Percentiles rank a stretch among this genome's conserved stretches.
phyloP scores from a whole-genome alignment of 1,140 invertebrate species.

The Scaptomyza pallida region DNA sequence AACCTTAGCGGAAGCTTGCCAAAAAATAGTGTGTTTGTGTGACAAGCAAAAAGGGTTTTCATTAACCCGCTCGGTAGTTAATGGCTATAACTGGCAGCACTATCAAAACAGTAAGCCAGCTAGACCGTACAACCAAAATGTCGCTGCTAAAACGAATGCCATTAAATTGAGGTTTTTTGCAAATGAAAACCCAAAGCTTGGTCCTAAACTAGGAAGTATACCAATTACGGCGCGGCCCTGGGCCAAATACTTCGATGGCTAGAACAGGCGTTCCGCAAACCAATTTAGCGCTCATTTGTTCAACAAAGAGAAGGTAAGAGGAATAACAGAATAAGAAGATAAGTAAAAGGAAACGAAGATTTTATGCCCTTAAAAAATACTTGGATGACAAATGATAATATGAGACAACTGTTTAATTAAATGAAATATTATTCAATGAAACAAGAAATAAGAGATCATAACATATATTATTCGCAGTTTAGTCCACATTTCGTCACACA shows the following conservation, averaged over 20 bases:
- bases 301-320: slow-evolving; percentile 2
- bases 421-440: too few species aligned
- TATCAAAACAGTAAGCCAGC: background rate
- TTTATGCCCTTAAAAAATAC: too few species aligned
- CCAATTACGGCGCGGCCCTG: slow-evolving; percentile 35
- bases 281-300: slow-evolving; percentile 44
- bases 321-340: too few species aligned
- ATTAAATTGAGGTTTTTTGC: slow-evolving; percentile 40
- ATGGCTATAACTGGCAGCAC: slow-evolving; percentile 8
- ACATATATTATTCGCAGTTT: too few species aligned
- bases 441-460: too few species aligned
- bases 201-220: slow-evolving; percentile 2
- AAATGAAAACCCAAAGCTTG: slow-evolving; percentile 11
- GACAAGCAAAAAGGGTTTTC: slow-evolving; percentile 10
- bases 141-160: slow-evolving; percentile 33
- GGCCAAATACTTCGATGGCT: slow-evolving; percentile 1
- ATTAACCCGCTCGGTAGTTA: slow-evolving; percentile 22
- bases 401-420: too few species aligned
- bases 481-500: background rate
- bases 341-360: too few species aligned
- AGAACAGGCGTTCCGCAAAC: slow-evolving; percentile 20
- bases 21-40: slow-evolving; percentile 11
- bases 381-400: too few species aligned
- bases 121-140: slow-evolving; percentile 29
- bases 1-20: slow-evolving; percentile 12